Conservation (phyloP, 1,140 invertebrate species). For the Lerema accius region DNA sequence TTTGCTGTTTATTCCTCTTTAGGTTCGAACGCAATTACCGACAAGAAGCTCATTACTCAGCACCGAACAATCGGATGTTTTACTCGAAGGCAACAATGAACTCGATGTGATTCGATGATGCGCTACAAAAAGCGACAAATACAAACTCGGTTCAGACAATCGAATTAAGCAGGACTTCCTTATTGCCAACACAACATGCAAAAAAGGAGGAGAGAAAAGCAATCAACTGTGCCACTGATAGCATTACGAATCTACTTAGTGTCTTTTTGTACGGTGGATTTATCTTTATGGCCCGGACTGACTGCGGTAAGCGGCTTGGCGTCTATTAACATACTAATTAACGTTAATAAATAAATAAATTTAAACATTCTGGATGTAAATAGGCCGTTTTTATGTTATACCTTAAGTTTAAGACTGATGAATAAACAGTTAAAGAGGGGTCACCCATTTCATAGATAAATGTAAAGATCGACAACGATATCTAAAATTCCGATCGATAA, state of each 20-base stretch:
- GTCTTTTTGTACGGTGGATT: constrained; percentile 5
- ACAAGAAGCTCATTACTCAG: constrained; percentile 5
- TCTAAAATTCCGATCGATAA: too few species aligned
- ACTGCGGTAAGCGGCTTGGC: neutral
- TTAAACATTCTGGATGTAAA: neutral
- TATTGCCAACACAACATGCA: constrained; percentile 23
- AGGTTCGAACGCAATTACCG: neutral
- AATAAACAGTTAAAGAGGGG: too few species aligned
- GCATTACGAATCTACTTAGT: constrained; percentile 14
- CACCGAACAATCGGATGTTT: neutral
- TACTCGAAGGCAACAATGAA: neutral
- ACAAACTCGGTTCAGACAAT: constrained; percentile 3
- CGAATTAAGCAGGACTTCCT: constrained; percentile 28
- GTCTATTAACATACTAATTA: neutral
- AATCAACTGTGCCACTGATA: constrained; percentile 24
- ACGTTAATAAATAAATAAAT: neutral
- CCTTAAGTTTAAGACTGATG: too few species aligned
- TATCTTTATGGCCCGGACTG: neutral
- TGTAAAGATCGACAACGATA: too few species aligned
- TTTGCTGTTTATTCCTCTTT: constrained; percentile 17
- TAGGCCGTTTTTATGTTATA: neutral
- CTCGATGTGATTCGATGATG: neutral
- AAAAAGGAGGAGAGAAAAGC: constrained; percentile 29
- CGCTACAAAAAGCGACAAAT: constrained; percentile 14
- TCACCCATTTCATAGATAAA: too few species aligned